Percentiles rank a stretch among this genome's conserved stretches.
Evolutionary conservation across 2,113 vertebrate species (phyloP).

Genomic region (Notechis scutatus): DNA sequence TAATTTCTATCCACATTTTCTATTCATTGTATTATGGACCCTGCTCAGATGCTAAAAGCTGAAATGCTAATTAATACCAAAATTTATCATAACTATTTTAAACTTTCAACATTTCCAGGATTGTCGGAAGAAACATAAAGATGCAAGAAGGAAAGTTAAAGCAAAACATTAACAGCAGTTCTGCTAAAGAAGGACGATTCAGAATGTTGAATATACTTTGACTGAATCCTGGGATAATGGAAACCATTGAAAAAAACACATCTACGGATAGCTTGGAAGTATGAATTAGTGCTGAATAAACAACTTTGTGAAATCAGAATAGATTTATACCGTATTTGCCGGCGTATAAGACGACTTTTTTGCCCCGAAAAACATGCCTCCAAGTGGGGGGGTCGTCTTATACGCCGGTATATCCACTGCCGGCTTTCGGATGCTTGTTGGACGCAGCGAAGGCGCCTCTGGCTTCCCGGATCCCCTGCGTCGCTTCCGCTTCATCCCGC

Average conservation of each 20-base stretch:
- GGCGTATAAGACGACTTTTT: too few relatives aligned
- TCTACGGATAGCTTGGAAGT: background rate
- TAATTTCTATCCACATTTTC: background rate
- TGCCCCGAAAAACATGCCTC: too few relatives aligned
- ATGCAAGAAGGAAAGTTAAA: conserved; percentile 79
- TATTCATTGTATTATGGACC: background rate
- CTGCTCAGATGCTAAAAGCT: background rate
- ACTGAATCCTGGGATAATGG: background rate
- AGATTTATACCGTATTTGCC: too few relatives aligned
- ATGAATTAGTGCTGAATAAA: background rate
- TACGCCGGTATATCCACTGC: too few relatives aligned
- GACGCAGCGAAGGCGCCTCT: too few relatives aligned
- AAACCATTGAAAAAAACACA: background rate
- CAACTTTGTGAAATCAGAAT: background rate
- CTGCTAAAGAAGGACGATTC: accelerated
- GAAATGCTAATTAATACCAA: background rate
- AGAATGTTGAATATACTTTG: background rate
- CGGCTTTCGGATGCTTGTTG: too few relatives aligned
- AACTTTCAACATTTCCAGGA: conserved; percentile 70
- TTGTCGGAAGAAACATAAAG: conserved; percentile 87
- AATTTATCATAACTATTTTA: background rate
- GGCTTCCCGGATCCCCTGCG: too few relatives aligned
- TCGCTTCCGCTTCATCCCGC: too few relatives aligned
- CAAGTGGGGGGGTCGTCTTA: too few relatives aligned
- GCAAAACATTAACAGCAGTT: conserved; percentile 44